A percentile compares a stretch with the other conserved stretches of the same genome.
These are phyloP conservation scores for Graphium colonna DNA, from an alignment of 2,888 invertebrate genomes.

Conservation along the genomic window DNA sequence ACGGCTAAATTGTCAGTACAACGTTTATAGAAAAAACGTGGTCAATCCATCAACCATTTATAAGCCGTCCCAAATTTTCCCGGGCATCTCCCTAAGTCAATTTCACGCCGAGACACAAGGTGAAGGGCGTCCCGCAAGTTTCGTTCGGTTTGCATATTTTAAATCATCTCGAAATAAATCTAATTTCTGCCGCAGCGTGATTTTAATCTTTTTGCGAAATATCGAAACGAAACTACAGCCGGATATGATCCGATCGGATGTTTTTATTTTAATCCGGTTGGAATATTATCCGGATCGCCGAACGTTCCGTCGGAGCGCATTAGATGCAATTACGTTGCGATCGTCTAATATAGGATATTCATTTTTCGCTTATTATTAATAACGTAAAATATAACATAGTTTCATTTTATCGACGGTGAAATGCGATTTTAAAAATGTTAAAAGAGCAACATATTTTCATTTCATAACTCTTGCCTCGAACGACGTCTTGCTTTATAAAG, in stretches of 20 bases:
- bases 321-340: neutral
- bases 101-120: neutral
- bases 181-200: neutral
- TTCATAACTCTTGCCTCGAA: no score
- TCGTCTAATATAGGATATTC: neutral
- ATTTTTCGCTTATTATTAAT: no score
- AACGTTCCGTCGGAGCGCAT: neutral
- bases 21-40: neutral
- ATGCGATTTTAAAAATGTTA: neutral
- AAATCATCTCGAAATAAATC: neutral
- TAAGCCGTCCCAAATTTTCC: neutral
- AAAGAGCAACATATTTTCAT: no score
- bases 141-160: neutral
- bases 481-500: no score
- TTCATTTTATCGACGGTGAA: no score
- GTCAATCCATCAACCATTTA: neutral
- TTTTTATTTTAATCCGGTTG: no score
- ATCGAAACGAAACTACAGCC: neutral
- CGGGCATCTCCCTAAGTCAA: neutral
- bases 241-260: neutral
- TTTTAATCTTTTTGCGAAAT: neutral
- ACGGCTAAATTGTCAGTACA: neutral
- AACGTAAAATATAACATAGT: no score
- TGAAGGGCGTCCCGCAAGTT: neutral
- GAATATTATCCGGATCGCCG: neutral